Evolutionary conservation across 2,797 vertebrate species (phyloP), one percentile per base, ranked within the genome.

Genomic region (Darevskia nairensis): DNA sequence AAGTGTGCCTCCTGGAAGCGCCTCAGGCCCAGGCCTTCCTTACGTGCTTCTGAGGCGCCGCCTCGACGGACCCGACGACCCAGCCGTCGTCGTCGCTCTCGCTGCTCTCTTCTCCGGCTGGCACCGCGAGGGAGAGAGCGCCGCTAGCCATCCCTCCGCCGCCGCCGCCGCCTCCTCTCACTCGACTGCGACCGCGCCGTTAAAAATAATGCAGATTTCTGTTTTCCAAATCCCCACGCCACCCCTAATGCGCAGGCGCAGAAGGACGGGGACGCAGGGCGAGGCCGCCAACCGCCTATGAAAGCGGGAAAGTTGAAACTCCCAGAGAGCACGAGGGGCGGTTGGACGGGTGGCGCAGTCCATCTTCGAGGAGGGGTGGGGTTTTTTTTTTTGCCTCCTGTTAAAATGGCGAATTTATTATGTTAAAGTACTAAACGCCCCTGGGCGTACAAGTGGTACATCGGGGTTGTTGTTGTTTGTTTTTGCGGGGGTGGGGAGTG

Each of bases 31-130:
- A 44, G 19, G 29, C 27, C 11, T 2, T 8, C 25, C 17, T 80
- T 89, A 96, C 96, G 94, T 92, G 92, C 71, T 17, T 5, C 46
- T 44, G 55, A 41, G 35, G 82, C 21, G 1, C 39, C 1, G 4
- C 84, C 29, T 77, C 68, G 64, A 86, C 82, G 76, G 88, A 94
- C 2, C 95, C 96, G 55, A 96, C 93, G 13, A 94, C 93, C 96
- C 96, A 96, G 88, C 90, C 91, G 0, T 96, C 96, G 46, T 39
- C 75, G 2, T 95, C 95, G 68, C 95, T 96, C 0, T 95, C 95
- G 8, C 94, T 96, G 79, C 92, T 96, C 92, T 96, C 95, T 17
- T 89, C 94, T 10, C 95, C 96, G 0, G 93, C 96, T 0, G 95
- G 91, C 23, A 95, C 90, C 0, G 82, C 87, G 41, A 86, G 41